These are phyloP conservation scores for Setophaga coronata DNA, from an alignment of 2,113 vertebrate genomes.

Conservation along the genomic window DNA sequence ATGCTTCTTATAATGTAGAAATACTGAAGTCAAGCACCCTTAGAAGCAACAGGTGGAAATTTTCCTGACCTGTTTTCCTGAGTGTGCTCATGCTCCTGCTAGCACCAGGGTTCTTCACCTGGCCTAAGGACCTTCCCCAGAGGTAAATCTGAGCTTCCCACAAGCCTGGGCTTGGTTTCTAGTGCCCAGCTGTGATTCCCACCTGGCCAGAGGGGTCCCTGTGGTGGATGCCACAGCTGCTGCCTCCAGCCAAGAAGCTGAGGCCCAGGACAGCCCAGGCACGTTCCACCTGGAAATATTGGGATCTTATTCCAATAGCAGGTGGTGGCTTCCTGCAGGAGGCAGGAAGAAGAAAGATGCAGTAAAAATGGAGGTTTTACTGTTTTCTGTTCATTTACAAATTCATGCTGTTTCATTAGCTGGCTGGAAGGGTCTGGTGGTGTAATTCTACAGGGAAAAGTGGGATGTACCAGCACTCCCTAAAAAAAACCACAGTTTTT, in stretches of 20 bases:
- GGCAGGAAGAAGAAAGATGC: background rate
- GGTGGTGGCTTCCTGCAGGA: background rate
- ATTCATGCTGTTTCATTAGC: background rate
- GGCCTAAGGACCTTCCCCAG: no score
- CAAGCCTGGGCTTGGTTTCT: no score
- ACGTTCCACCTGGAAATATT: no score
- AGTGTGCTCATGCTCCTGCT: fast-evolving
- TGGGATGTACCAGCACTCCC: background rate
- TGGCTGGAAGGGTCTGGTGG: background rate
- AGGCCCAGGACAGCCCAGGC: no score
- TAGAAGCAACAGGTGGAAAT: background rate
- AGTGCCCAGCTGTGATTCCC: no score
- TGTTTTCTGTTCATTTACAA: background rate
- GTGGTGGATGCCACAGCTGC: no score
- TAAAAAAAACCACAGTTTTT: background rate
- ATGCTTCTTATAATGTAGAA: background rate
- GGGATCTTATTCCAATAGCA: no score
- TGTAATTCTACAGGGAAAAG: background rate
- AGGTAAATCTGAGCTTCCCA: no score
- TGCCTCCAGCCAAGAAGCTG: no score
- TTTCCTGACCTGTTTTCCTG: fast-evolving
- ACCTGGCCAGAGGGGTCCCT: no score
- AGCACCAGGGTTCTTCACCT: background rate
- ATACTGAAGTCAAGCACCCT: fast-evolving
- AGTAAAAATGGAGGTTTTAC: background rate